These are phyloP conservation scores for Apogon hyalosoma DNA, from an alignment of 2,797 vertebrate genomes.

Conservation along the genomic window DNA sequence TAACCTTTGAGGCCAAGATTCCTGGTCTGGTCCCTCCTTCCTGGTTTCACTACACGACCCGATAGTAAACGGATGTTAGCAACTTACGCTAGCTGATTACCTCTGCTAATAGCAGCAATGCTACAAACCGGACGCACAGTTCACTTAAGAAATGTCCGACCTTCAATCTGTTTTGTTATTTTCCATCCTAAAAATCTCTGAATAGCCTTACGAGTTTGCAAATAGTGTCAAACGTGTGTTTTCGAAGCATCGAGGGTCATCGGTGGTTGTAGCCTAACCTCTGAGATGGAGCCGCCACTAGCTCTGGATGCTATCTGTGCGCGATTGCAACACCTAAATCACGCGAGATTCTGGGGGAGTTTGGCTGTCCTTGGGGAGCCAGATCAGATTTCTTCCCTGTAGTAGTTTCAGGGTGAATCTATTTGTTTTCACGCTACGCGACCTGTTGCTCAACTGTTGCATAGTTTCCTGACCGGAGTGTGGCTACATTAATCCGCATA, in stretches of 20 bases:
- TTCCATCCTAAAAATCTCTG: not conserved
- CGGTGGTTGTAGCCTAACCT: constrained; percentile 1
- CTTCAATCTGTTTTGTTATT: not conserved
- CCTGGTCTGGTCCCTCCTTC: constrained; percentile 61
- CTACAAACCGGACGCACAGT: not conserved
- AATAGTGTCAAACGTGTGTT: not conserved
- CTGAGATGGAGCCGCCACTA: constrained; percentile 9
- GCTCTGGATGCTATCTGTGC: constrained; percentile 22
- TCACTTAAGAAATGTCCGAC: not conserved
- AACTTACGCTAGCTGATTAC: constrained; percentile 20
- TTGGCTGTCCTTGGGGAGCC: not conserved
- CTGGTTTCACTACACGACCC: constrained; percentile 54
- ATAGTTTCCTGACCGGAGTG: too few species aligned
- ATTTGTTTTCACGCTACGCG: not conserved
- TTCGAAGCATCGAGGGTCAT: not conserved
- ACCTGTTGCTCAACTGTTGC: constrained; percentile 11
- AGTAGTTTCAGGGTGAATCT: not conserved
- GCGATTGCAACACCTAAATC: constrained; percentile 8
- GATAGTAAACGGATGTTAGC: constrained; percentile 54
- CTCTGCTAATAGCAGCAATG: constrained; percentile 20
- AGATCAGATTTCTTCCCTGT: constrained; percentile 11
- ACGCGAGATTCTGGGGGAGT: constrained; percentile 54
- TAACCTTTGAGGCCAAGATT: constrained; percentile 49
- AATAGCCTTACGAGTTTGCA: accelerated
- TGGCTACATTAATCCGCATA: too few species aligned